Conservation (phyloP, 2,113 vertebrate genomes). For the Xenopus borealis region DNA sequence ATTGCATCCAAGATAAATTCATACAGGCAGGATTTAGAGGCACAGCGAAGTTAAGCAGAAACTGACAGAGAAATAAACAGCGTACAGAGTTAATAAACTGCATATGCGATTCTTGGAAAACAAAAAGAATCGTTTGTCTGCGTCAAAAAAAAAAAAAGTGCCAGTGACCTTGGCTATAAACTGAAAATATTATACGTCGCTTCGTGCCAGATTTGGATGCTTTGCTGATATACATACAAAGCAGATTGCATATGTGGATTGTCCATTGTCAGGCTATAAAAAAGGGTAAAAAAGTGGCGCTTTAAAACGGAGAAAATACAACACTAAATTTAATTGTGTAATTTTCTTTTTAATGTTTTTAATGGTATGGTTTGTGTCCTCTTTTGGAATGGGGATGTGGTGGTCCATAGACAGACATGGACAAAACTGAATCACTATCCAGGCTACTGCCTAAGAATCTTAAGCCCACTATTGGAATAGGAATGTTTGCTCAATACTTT, state of each 20-base stretch:
- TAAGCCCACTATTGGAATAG: too few species aligned
- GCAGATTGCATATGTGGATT: conserved; percentile 13
- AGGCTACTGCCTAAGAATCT: too few species aligned
- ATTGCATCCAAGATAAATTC: neutral
- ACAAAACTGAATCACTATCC: too few species aligned
- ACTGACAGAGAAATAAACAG: conserved; percentile 16
- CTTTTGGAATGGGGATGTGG: too few species aligned
- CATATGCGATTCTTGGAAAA: conserved; percentile 32
- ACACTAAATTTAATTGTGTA: too few species aligned
- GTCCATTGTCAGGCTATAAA: neutral
- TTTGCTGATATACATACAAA: conserved; percentile 10
- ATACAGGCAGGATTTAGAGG: neutral
- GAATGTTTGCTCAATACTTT: too few species aligned
- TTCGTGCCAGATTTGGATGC: neutral
- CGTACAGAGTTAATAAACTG: conserved; percentile 10
- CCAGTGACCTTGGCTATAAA: conserved; percentile 1
- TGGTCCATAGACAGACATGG: too few species aligned
- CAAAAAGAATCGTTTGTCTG: neutral
- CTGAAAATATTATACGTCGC: conserved; percentile 4
- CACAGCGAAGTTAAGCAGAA: conserved; percentile 17
- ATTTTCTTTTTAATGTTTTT: too few species aligned
- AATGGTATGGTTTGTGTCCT: too few species aligned
- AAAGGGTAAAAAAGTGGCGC: too few species aligned
- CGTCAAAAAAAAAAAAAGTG: conserved; percentile 23
- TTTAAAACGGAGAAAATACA: too few species aligned